phyloP scores from a whole-genome alignment of 1,140 invertebrate species.

The Ditylenchus dipsaci region DNA sequence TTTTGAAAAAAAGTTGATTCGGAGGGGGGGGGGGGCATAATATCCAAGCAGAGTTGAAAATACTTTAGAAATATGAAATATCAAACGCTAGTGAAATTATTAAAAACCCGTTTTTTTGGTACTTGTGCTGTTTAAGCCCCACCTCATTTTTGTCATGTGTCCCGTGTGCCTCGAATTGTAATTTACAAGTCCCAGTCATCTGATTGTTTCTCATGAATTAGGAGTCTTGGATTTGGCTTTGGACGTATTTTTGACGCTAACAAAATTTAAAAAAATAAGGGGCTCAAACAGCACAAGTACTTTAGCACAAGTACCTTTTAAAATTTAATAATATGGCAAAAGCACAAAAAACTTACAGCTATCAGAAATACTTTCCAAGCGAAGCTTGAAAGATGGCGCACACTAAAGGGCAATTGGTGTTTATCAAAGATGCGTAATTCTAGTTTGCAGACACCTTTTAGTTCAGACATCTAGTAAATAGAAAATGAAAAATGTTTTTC shows the following conservation, averaged over 20 bases:
- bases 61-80: no score
- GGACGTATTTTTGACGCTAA: not conserved
- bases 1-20: no score
- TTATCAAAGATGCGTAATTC: slow-evolving; percentile 25
- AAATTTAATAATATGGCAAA: slow-evolving; percentile 3
- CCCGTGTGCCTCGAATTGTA: no score
- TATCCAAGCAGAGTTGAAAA: no score
- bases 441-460: slow-evolving; percentile 23
- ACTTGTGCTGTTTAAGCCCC: no score
- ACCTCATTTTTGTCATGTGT: no score
- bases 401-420: slow-evolving; percentile 7
- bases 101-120: no score
- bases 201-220: not conserved
- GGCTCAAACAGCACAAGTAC: not conserved
- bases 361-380: slow-evolving; percentile 24
- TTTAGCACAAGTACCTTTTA: not conserved
- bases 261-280: not conserved
- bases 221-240: not conserved
- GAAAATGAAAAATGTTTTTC: no score
- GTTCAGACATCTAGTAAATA: slow-evolving; percentile 25
- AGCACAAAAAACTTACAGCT: slow-evolving; percentile 8
- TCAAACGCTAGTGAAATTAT: no score
- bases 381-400: slow-evolving; percentile 17
- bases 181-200: no score
- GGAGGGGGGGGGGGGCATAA: no score